Evolutionary conservation across 2,113 vertebrate genomes (phyloP).

Genomic region (Engraulis encrasicolus): DNA sequence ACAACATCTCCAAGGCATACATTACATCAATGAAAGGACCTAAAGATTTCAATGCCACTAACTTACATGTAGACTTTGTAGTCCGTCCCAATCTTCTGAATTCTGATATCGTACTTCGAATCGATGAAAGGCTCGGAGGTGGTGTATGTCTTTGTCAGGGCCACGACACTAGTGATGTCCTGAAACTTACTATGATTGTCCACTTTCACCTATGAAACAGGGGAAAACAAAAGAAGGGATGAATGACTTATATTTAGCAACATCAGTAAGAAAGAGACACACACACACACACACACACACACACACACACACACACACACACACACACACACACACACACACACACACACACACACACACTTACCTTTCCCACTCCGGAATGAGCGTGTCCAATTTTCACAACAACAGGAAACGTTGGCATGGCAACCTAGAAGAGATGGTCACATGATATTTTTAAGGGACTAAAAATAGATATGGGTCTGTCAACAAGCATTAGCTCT

Average conservation of each 20-base stretch:
- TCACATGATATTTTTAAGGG: not conserved
- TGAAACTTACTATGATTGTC: slow-evolving; percentile 98
- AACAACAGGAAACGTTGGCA: slow-evolving; percentile 94
- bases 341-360: not conserved
- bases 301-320: slow-evolving; percentile 66
- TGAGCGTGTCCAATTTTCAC: slow-evolving; percentile 99
- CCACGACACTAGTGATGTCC: slow-evolving; percentile 98
- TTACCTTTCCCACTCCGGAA: slow-evolving; percentile 99
- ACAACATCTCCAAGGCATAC: not conserved
- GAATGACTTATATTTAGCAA: not conserved
- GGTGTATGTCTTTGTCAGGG: slow-evolving; percentile 97
- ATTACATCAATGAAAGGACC: not conserved
- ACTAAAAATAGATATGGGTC: not conserved
- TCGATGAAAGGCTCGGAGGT: slow-evolving; percentile 96
- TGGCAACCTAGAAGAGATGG: slow-evolving; percentile 80
- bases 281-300: not conserved
- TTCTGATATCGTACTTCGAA: slow-evolving; percentile 97
- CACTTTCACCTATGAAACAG: slow-evolving; percentile 88
- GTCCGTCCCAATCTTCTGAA: slow-evolving; percentile 96
- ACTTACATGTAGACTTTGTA: slow-evolving; percentile 98
- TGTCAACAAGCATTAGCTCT: not conserved
- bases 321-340: no score
- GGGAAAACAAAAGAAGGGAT: not conserved
- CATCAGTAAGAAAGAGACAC: no score
- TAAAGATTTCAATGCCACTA: not conserved